Base-by-base conservation (phyloP, 2,797 vertebrate species). In the Clarias platycephalus region DNA sequence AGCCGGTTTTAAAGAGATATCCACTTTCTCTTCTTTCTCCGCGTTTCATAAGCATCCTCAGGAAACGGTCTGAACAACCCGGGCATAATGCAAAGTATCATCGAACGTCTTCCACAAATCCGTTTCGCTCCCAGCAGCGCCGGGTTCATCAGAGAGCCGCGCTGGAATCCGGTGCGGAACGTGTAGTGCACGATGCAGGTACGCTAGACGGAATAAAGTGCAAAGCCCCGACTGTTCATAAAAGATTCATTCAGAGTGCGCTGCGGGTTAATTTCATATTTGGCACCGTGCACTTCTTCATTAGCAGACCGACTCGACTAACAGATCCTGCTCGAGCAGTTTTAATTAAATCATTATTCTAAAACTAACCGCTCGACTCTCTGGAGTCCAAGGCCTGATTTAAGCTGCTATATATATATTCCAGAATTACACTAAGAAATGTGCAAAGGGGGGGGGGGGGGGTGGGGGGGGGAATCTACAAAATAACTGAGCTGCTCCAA, bases 1-100 rank as follows among this genome's bases (percentile, higher is more conserved):
- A 90, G 90, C 89, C 87, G 84, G 80, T 86, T 86, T 89, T 87
- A 84, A 55, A 90, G 89, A 86, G 81, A 83, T 88, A 88, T 88
- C 84, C 84, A 74, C 76, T 81, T 82, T 88, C 62, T 82, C 44
- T 85, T 31, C 66, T 20, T 74, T 86, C 44, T 72, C 31, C 18
- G 26, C 71, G 20, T n/a, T 26, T 44, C 80, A 80, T 20, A 67
- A 58, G 82, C 28, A 86, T 63, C 64, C 53, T 34, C 31, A 3
- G 31, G 9, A 68, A 74, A 72, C 9, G 40, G 34, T 76, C 37
- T 31, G 57, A 85, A 67, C 72, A 87, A 44, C 83, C 76, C 13
- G n/a, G 57, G 82, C 64, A 86, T 86, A 10, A 16, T 24, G 44
- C 71, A 53, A 16, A 74, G 53, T 9, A 20, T 9, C 28, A 28